Evolutionary conservation across 2,113 vertebrate genomes (phyloP).

Genomic region (Astur gentilis): DNA sequence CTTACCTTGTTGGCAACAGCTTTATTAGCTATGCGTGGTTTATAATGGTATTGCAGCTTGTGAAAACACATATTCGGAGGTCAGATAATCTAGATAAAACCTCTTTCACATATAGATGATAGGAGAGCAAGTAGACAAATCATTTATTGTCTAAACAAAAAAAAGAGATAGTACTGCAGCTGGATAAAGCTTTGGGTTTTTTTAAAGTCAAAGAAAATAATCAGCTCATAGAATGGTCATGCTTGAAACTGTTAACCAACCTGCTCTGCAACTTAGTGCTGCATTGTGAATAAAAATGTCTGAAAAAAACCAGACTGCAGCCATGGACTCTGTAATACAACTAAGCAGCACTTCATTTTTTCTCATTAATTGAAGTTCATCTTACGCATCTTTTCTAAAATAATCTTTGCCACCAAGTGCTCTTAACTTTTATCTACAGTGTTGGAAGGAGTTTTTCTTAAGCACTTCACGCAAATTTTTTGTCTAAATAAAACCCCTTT

Average conservation of each 20-base stretch:
- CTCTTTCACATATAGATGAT: neutral
- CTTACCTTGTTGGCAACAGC: neutral
- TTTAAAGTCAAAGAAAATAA: slow-evolving; percentile 6
- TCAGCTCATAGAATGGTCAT: neutral
- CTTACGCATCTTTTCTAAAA: neutral
- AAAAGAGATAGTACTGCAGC: neutral
- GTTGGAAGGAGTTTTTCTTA: neutral
- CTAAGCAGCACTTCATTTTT: neutral
- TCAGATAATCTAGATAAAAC: neutral
- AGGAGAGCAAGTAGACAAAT: neutral
- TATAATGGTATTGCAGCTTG: neutral
- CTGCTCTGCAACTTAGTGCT: slow-evolving; percentile 15
- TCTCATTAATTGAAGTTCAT: neutral
- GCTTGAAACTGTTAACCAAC: neutral
- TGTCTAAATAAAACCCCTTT: neutral
- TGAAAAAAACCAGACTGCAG: neutral
- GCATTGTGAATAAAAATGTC: neutral
- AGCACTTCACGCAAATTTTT: neutral
- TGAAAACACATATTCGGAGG: neutral
- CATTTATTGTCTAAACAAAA: neutral
- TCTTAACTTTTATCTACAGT: neutral
- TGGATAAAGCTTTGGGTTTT: neutral
- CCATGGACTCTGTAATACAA: neutral
- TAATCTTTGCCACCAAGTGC: neutral
- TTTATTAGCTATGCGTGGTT: neutral